phyloP scores from a whole-genome alignment of 2,113 vertebrate genomes.

The Pogonocichla stellata region DNA sequence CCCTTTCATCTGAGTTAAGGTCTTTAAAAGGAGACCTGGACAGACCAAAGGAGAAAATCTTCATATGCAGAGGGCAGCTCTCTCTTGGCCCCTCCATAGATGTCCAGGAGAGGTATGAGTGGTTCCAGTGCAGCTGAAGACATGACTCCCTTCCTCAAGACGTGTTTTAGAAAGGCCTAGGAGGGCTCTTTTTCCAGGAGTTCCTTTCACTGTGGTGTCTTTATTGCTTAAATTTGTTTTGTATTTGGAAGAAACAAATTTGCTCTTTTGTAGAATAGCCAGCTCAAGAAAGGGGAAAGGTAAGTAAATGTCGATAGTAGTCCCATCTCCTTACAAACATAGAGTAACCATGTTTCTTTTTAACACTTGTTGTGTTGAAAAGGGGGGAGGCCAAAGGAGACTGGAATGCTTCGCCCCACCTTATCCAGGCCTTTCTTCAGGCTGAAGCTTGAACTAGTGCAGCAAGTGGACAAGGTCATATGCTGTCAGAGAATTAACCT shows the following conservation, averaged over 20 bases:
- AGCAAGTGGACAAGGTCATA: background rate
- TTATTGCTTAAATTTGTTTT: background rate
- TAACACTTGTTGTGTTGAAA: background rate
- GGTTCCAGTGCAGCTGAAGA: background rate
- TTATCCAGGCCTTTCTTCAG: background rate
- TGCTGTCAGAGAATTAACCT: background rate
- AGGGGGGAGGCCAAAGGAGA: background rate
- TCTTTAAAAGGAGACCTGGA: conserved; percentile 22
- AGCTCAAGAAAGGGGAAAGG: background rate
- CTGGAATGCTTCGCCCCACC: background rate
- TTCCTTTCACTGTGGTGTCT: background rate
- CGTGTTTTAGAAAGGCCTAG: background rate
- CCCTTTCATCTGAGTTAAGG: conserved; percentile 17
- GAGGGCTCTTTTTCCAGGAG: background rate
- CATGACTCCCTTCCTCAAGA: fast-evolving
- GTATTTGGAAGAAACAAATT: background rate
- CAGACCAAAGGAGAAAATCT: background rate
- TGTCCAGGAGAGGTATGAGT: background rate
- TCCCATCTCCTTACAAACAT: background rate
- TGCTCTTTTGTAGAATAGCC: background rate
- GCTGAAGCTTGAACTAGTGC: background rate
- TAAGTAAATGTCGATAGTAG: background rate
- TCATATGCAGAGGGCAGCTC: background rate
- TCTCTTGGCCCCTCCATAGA: background rate
- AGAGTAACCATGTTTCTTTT: background rate